Evolutionary conservation across 2,113 vertebrate genomes (phyloP), one percentile per base, ranked within the genome.

Genomic region (Erpornis zantholeuca): DNA sequence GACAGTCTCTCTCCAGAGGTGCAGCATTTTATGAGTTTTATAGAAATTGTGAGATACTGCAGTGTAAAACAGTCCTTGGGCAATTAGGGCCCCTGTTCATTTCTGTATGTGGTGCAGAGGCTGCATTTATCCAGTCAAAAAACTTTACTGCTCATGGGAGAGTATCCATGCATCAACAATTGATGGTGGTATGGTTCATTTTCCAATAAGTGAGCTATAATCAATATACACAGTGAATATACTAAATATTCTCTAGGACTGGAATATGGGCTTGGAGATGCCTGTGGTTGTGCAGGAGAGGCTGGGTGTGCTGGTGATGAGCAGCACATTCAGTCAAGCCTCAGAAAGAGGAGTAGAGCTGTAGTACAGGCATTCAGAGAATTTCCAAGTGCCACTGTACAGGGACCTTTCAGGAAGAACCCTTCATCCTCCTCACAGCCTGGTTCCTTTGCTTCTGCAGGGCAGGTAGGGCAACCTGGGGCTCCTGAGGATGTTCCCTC

Each of bases 371-470:
- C 7, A 2, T 64, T 44, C 2, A 5, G 5, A 72, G 40, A 18
- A 35, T 78, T 89, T 76, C 49, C 57, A 53, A n/a, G 49, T 90
- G 59, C 36, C 53, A 27, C 4, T 24, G 25, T 85, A 18, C 24
- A 40, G 64, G 52, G 33, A 65, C 35, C 20, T 80, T 22, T 24
- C 35, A 54, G 82, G 73, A 35, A 89, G 57, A 61, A 8, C 21
- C 23, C 25, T 4, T 85, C 42, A n/a, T 84, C 24, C 42, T 84
- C 16, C 69, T 89, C 65, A 33, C 77, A 71, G 33, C 35, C 50
- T 38, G 21, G 15, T 29, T 76, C 31, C 22, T 60, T 89, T 0
- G 0, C 69, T 82, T 0, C 0, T 45, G 60, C 50, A 28, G 38
- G 49, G 36, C 0, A 0, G 8, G 18, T 16, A 45, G 33, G 90